phyloP scores from a whole-genome alignment of 2,113 vertebrate species.

The Alces alces region DNA sequence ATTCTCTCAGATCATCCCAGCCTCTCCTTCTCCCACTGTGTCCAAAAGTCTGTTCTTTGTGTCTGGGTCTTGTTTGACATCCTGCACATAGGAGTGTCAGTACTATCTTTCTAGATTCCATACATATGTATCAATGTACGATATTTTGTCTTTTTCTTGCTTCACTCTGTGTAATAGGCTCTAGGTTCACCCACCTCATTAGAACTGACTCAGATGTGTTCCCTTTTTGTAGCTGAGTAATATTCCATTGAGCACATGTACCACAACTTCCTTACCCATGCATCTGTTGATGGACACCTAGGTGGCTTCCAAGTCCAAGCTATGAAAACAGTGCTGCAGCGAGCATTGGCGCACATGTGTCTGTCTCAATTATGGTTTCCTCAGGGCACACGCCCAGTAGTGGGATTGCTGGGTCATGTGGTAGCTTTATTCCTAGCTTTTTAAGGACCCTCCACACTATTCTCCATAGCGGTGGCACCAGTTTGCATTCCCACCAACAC shows the following conservation, averaged over 20 bases:
- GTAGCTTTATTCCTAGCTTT: neutral
- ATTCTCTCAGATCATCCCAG: neutral
- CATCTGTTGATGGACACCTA: fast-evolving
- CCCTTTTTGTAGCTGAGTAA: neutral
- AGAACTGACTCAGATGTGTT: neutral
- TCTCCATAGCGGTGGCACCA: neutral
- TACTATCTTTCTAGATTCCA: neutral
- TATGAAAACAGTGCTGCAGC: fast-evolving
- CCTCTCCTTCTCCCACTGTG: neutral
- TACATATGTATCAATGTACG: fast-evolving
- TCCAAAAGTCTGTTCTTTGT: too few relatives aligned
- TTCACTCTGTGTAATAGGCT: neutral
- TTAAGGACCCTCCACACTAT: neutral
- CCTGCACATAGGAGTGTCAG: neutral
- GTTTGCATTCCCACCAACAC: neutral
- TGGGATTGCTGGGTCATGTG: neutral
- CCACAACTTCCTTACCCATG: neutral
- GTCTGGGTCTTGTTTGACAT: neutral
- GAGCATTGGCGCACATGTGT: neutral
- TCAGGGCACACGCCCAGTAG: neutral
- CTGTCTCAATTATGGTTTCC: neutral
- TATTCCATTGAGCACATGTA: fast-evolving
- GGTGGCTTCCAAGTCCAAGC: neutral
- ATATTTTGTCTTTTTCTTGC: neutral
- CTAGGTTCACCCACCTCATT: neutral